Percentiles rank a stretch among this genome's conserved stretches.
These are phyloP conservation scores for Bos indicus DNA, from an alignment of 2,113 vertebrate species.

Conservation along the genomic window DNA sequence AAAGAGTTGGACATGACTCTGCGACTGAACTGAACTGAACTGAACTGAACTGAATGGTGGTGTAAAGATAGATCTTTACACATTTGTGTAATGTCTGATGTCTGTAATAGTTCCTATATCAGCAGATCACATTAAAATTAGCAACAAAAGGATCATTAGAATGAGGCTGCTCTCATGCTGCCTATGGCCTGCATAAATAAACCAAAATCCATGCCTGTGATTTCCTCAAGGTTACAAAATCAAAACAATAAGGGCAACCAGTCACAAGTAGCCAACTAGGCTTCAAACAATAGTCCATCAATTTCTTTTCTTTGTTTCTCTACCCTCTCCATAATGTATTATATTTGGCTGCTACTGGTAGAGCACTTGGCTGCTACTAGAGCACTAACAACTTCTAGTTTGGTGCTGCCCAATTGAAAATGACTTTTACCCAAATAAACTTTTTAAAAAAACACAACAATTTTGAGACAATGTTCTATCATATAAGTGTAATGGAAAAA, in stretches of 20 bases:
- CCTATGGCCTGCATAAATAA: not conserved
- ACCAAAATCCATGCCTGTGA: not conserved
- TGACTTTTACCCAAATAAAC: not conserved
- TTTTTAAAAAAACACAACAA: not conserved
- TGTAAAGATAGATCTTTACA: not conserved
- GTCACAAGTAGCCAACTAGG: not conserved
- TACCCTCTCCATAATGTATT: not conserved
- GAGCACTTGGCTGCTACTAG: not conserved
- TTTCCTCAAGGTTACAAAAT: not conserved
- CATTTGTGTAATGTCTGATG: not conserved
- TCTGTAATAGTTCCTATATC: not conserved
- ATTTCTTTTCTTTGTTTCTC: not conserved
- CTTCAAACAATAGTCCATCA: not conserved
- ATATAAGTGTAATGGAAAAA: not conserved
- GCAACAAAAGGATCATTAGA: not conserved
- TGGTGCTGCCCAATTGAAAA: not conserved
- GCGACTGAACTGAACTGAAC: no score
- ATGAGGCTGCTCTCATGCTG: not conserved
- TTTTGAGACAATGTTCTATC: not conserved
- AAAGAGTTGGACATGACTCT: no score
- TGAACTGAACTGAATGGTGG: not conserved
- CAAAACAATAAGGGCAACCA: not conserved
- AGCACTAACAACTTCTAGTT: not conserved
- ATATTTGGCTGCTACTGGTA: not conserved
- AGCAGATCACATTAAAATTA: not conserved